Evolutionary conservation across 2,113 vertebrate species (phyloP).

Genomic region (Arizona elegans): DNA sequence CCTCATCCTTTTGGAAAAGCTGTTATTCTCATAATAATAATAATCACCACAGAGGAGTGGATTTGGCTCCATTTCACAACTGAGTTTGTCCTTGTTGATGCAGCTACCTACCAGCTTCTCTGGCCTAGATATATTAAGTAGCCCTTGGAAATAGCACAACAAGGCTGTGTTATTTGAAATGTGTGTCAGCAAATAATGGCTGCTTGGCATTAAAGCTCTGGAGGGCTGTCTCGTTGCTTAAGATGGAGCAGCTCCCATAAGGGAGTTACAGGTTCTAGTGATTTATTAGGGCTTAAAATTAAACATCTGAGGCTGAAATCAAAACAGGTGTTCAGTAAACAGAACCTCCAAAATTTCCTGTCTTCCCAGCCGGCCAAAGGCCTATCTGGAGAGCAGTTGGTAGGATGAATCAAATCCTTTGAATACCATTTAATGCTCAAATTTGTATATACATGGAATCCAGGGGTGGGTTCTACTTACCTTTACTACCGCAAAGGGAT

Average conservation of each 20-base stretch:
- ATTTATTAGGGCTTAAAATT: slow-evolving; percentile 33
- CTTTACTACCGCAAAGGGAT: too few species aligned
- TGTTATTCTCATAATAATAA: background rate
- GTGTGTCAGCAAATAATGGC: slow-evolving; percentile 24
- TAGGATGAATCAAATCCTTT: slow-evolving; percentile 26
- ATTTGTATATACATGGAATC: background rate
- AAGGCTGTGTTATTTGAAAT: slow-evolving; percentile 9
- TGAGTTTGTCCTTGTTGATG: slow-evolving; percentile 8
- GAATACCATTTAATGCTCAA: slow-evolving; percentile 20
- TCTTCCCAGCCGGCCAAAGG: background rate
- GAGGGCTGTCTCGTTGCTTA: slow-evolving; percentile 5
- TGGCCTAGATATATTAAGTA: slow-evolving; percentile 23
- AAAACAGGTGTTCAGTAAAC: slow-evolving; percentile 15
- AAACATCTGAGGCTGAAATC: slow-evolving; percentile 15
- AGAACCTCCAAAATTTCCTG: background rate
- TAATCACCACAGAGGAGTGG: background rate
- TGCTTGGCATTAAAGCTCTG: slow-evolving; percentile 13
- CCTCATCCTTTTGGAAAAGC: background rate
- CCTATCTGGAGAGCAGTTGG: background rate
- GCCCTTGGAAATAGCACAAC: slow-evolving; percentile 10
- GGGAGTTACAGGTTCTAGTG: slow-evolving; percentile 4
- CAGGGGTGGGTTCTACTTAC: too few species aligned
- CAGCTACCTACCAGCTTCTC: background rate
- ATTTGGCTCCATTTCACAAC: background rate
- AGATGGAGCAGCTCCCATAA: background rate